Conservation (phyloP, 2,888 invertebrate genomes). For the Mystacides longicornis region DNA sequence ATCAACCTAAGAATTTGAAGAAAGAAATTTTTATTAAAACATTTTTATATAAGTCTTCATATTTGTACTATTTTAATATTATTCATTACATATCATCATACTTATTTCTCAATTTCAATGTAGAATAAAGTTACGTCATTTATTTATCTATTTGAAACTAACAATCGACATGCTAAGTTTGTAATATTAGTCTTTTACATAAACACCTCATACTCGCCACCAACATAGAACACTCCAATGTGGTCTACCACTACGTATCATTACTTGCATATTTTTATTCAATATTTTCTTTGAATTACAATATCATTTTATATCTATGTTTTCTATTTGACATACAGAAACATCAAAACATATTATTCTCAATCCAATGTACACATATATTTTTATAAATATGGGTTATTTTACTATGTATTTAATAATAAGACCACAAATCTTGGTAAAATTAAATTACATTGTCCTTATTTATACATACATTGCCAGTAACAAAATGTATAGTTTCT, state of each 20-base stretch:
- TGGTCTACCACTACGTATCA: not conserved
- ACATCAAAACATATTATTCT: too few relatives aligned
- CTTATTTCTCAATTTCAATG: not conserved
- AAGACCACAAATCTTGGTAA: too few relatives aligned
- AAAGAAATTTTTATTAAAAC: slow-evolving; percentile 44
- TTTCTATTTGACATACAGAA: too few relatives aligned
- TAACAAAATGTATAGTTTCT: too few relatives aligned
- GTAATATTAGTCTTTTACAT: not conserved
- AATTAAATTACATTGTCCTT: too few relatives aligned
- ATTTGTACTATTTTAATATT: slow-evolving; percentile 50
- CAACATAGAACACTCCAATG: not conserved
- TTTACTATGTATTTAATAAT: too few relatives aligned
- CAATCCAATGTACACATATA: too few relatives aligned
- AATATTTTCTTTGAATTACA: too few relatives aligned
- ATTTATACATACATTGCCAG: too few relatives aligned
- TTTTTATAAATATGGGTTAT: too few relatives aligned
- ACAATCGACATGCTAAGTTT: not conserved
- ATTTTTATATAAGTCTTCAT: slow-evolving; percentile 53
- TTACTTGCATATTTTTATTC: too few relatives aligned
- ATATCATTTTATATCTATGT: too few relatives aligned
- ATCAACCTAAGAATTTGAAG: slow-evolving; percentile 53
- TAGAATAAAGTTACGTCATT: not conserved
- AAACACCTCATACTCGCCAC: not conserved
- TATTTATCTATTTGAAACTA: not conserved
- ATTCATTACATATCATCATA: not conserved